phyloP scores from a whole-genome alignment of 2,797 vertebrate species.

The Rhinatrema bivittatum region DNA sequence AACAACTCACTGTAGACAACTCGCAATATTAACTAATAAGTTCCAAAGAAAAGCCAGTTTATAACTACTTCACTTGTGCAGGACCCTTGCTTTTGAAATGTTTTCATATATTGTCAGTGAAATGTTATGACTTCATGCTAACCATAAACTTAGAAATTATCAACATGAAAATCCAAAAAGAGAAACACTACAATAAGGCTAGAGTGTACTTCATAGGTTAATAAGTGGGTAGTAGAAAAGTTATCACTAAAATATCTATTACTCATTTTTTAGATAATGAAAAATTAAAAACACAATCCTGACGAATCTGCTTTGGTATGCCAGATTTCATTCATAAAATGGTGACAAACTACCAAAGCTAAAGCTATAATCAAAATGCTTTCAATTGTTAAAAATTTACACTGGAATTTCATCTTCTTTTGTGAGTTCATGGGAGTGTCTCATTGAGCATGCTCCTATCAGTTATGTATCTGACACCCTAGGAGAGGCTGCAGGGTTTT shows the following conservation, averaged over 20 bases:
- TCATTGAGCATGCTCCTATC: slow-evolving; percentile 39
- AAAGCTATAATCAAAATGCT: background rate
- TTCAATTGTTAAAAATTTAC: slow-evolving; percentile 30
- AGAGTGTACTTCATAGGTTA: background rate
- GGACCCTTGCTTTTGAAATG: too few relatives aligned
- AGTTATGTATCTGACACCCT: slow-evolving; percentile 54
- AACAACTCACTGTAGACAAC: too few relatives aligned
- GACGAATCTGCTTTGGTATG: slow-evolving; percentile 1
- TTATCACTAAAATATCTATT: background rate
- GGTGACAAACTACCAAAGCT: too few relatives aligned
- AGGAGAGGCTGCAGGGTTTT: slow-evolving; percentile 64
- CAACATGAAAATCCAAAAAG: background rate
- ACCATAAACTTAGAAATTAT: too few relatives aligned
- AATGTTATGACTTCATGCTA: too few relatives aligned
- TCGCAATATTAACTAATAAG: too few relatives aligned
- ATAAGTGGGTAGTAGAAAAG: slow-evolving; percentile 1
- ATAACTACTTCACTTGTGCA: too few relatives aligned
- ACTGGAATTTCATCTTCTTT: slow-evolving; percentile 69
- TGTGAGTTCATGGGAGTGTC: slow-evolving; percentile 45
- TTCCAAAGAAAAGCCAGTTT: too few relatives aligned
- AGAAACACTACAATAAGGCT: background rate
- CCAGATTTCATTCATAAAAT: slow-evolving; percentile 11
- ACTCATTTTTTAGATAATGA: too few relatives aligned
- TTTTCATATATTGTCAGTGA: too few relatives aligned
- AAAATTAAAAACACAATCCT: too few relatives aligned